Percentiles rank a stretch among this genome's conserved stretches.
Evolutionary conservation across 2,888 invertebrate species (phyloP).

Genomic region (Polia nebulosa): DNA sequence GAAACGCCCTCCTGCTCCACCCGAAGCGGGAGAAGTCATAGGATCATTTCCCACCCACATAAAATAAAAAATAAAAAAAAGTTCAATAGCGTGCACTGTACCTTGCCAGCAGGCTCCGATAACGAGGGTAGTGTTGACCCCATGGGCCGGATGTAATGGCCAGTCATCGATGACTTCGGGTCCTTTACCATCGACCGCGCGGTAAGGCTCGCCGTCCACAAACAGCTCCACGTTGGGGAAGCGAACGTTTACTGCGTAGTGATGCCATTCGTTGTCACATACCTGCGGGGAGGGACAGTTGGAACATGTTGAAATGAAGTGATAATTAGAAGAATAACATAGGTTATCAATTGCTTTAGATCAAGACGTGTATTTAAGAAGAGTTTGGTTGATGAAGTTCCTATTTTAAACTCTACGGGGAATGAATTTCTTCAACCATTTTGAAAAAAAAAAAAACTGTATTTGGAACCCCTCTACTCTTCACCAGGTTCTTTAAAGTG

Average conservation of each 20-base stretch:
- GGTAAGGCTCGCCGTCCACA: conserved; percentile 95
- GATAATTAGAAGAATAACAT: neutral
- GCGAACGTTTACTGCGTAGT: conserved; percentile 98
- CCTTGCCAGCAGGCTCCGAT: conserved; percentile 99
- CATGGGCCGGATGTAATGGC: conserved; percentile 99
- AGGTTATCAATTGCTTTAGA: no score
- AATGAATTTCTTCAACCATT: no score
- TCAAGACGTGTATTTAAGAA: no score
- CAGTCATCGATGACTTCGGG: conserved; percentile 99
- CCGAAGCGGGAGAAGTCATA: no score
- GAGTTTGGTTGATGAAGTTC: no score
- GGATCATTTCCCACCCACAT: no score
- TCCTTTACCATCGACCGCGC: conserved; percentile 90
- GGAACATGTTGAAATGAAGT: neutral
- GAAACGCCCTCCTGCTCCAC: no score
- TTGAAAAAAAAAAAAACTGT: no score
- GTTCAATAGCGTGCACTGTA: conserved; percentile 68
- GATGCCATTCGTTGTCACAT: conserved; percentile 99
- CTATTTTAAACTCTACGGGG: no score
- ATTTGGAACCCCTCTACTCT: no score
- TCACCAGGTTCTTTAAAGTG: no score
- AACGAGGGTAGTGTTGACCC: conserved; percentile 97
- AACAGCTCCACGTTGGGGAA: conserved; percentile 97
- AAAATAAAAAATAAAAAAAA: no score
- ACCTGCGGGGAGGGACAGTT: conserved; percentile 88